Evolutionary conservation across 1,140 invertebrate genomes (phyloP), one percentile per base, ranked within the genome.

Genomic region (Drosophila ficusphila): DNA sequence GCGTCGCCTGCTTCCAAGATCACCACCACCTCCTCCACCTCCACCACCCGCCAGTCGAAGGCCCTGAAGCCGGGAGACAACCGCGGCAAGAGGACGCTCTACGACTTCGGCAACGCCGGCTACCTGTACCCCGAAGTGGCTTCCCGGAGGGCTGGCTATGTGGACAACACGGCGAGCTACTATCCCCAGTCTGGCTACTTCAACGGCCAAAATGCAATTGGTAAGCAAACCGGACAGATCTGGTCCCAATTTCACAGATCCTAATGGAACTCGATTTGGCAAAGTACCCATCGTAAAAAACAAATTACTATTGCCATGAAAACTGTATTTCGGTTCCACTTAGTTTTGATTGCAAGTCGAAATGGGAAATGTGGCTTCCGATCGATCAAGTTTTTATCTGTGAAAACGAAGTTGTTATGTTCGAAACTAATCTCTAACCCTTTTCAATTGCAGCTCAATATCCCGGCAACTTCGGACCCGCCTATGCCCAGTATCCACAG

Each of bases 401-500:
- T 19, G 16, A 33, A 33, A 33, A 6, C 21, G 4, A 1, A 31
- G 29, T 46, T 8, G 3, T n/a, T 44, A n/a, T 0, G 12, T 21
- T 29, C 21, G 4, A 4, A 9, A 23, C 4, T 8, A 23, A 42
- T n/a, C 3, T 9, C 0, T 1, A 12, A 57, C 6, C n/a, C 3
- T 12, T 25, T 18, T 2, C 0, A 11, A 5, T 72, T 88, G 0
- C 57, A 91, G 90, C 72, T 49, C 90, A 90, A 62, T 91, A 82
- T 64, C 74, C 89, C 1, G 52, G 53, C 27, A 62, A 46, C 31
- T 86, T 71, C 54, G 71, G 69, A 1, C 19, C 46, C 8, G 62
- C 51, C 5, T 90, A 89, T 51, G 46, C 49, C 0, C 69, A 73
- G 0, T 90, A 93, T 62, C 93, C 93, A 5, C 94, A 96, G 57